Evolutionary conservation across 2,888 invertebrate genomes (phyloP), one percentile per base, ranked within the genome.

Genomic region (Latrodectus hesperus): DNA sequence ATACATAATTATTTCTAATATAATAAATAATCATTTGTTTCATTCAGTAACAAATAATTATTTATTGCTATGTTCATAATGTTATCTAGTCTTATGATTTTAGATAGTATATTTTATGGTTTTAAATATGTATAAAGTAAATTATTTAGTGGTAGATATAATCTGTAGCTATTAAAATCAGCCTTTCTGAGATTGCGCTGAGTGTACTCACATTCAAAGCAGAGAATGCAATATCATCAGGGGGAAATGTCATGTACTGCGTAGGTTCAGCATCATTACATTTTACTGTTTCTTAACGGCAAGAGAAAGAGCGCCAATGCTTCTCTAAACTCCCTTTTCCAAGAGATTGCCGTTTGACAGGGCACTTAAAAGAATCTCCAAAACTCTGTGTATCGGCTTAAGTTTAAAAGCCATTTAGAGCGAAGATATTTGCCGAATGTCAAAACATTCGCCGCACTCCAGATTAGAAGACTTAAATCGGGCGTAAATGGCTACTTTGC

Each of bases 391-490:
- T 82, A 82, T 74, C 82, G 82, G 68, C 82, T 82, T 70, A 70
- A 75, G 75, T 74, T 82, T 82, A 82, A 82, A 75, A 55, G 75
- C 67, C 75, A 52, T 75, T 75, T n/a, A 38, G 38, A 52, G 26
- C 17, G 53, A 52, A 22, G 53, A 22, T 74, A 55, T 67, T 55
- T 60, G 38, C 22, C n/a, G 67, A 77, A 79, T 79, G 71, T 71
- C 73, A 73, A 72, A 72, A 72, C 67, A 53, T 80, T 67, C 81
- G 53, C 75, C 22, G 51, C 70, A 75, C 75, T 53, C 22, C 52
- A 53, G 75, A 82, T 82, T 82, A 82, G 55, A 38, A 14, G 82
- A 70, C 82, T 82, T 82, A 82, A 82, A 82, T 82, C 75, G 82
- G 70, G 68, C 70, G 82, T 75, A 75, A 82, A 75, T 53, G 70